Percentiles rank a stretch among this genome's conserved stretches.
Conservation (phyloP, 1,140 invertebrate genomes). For the Zaprionus camerounensis region DNA sequence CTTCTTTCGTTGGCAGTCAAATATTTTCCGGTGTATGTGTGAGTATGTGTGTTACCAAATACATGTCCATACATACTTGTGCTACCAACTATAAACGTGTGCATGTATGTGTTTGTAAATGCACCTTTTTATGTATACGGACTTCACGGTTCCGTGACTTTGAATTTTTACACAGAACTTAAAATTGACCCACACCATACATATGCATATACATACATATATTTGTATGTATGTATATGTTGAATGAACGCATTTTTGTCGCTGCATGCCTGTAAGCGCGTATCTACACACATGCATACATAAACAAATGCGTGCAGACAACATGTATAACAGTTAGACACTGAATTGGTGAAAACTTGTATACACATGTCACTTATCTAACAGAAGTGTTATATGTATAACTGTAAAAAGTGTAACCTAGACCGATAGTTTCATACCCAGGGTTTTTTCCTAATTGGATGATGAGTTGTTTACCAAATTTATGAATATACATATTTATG, state of each 20-base stretch:
- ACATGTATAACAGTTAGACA: background rate
- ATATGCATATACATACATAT: background rate
- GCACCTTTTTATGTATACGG: conserved; percentile 7
- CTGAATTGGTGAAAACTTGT: background rate
- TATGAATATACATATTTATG: too few relatives aligned
- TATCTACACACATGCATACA: background rate
- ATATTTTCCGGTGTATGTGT: background rate
- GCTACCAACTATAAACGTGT: background rate
- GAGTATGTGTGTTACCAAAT: conserved; percentile 6
- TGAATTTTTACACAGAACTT: background rate
- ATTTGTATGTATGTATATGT: background rate
- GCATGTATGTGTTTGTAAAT: background rate
- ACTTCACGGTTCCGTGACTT: conserved; percentile 12
- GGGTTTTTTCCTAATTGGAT: too few relatives aligned
- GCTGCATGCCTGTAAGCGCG: background rate
- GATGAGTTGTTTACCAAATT: too few relatives aligned
- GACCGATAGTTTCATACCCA: too few relatives aligned
- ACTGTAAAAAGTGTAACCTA: background rate
- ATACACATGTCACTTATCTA: background rate
- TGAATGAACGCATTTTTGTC: background rate
- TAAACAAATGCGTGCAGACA: conserved; percentile 4
- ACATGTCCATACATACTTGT: background rate
- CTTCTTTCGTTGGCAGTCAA: conserved; percentile 15
- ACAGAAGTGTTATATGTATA: background rate
- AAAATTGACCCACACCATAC: background rate